These are phyloP conservation scores for Ametastegia equiseti DNA, from an alignment of 2,888 invertebrate species.

Conservation along the genomic window DNA sequence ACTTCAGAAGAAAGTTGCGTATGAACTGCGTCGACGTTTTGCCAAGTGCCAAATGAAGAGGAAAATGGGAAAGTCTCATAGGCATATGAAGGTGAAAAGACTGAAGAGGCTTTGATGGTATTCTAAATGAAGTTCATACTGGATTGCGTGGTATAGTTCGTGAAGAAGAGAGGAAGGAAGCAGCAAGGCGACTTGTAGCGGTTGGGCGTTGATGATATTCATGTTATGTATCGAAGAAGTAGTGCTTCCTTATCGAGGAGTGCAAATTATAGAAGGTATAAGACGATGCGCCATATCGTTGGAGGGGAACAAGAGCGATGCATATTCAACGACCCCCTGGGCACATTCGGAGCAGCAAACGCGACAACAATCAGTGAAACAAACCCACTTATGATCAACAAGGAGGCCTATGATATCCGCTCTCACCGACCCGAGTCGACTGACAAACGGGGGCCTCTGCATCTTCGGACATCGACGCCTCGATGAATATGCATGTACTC, in stretches of 20 bases:
- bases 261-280: constrained; percentile 67
- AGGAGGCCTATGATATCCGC: constrained; percentile 54
- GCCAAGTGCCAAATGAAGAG: too few species aligned
- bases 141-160: not conserved
- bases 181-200: not conserved
- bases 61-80: too few species aligned
- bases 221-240: constrained; percentile 44
- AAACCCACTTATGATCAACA: constrained; percentile 74
- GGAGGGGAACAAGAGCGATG: constrained; percentile 56
- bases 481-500: constrained; percentile 38
- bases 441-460: constrained; percentile 24
- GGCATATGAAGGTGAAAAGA: too few species aligned
- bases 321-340: constrained; percentile 70
- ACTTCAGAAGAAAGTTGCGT: not conserved
- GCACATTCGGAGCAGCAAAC: constrained; percentile 58
- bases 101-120: not conserved
- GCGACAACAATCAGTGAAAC: constrained; percentile 74
- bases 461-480: constrained; percentile 31
- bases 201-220: constrained; percentile 34
- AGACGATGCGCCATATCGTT: constrained; percentile 48
- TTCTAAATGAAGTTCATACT: not conserved
- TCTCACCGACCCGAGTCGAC: constrained; percentile 24
- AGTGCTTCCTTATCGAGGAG: constrained; percentile 59
- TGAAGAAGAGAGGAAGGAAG: not conserved
- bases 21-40: too few species aligned